A percentile compares a stretch with the other conserved stretches of the same genome.
Evolutionary conservation across 2,888 invertebrate species (phyloP).

Genomic region (Limulus polyphemus): DNA sequence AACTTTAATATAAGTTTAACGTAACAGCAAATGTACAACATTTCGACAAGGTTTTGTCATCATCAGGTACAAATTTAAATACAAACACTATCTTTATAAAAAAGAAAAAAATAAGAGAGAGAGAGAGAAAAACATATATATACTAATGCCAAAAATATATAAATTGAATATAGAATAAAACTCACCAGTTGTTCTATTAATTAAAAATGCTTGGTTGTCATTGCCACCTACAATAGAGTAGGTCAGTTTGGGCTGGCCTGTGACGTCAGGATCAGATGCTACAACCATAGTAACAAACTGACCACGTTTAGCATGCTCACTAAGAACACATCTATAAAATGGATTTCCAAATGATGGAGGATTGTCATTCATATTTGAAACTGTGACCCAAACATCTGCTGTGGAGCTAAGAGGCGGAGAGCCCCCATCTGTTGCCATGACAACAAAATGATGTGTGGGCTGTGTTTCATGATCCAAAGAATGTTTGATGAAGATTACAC

Average conservation of each 20-base stretch:
- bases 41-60: too few relatives aligned
- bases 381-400: slow-evolving; percentile 68
- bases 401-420: slow-evolving; percentile 61
- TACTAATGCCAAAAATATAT: not conserved
- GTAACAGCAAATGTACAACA: too few relatives aligned
- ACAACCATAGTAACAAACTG: slow-evolving; percentile 76
- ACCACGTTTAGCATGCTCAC: slow-evolving; percentile 67
- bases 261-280: slow-evolving; percentile 72
- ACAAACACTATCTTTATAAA: too few relatives aligned
- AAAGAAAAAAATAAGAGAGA: too few relatives aligned
- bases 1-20: too few relatives aligned
- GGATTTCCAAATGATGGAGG: slow-evolving; percentile 71
- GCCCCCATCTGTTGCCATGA: slow-evolving; percentile 69
- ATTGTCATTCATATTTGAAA: slow-evolving; percentile 82
- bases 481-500: slow-evolving; percentile 61
- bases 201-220: slow-evolving; percentile 41
- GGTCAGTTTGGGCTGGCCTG: slow-evolving; percentile 55
- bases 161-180: slow-evolving; percentile 30
- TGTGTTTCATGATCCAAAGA: slow-evolving; percentile 69
- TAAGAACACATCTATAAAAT: slow-evolving; percentile 62
- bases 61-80: too few relatives aligned
- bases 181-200: slow-evolving; percentile 37
- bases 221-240: slow-evolving; percentile 75
- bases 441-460: slow-evolving; percentile 58
- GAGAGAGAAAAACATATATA: too few relatives aligned